These are phyloP conservation scores for Aspidapion aeneum DNA, from an alignment of 2,888 invertebrate genomes.

Conservation along the genomic window DNA sequence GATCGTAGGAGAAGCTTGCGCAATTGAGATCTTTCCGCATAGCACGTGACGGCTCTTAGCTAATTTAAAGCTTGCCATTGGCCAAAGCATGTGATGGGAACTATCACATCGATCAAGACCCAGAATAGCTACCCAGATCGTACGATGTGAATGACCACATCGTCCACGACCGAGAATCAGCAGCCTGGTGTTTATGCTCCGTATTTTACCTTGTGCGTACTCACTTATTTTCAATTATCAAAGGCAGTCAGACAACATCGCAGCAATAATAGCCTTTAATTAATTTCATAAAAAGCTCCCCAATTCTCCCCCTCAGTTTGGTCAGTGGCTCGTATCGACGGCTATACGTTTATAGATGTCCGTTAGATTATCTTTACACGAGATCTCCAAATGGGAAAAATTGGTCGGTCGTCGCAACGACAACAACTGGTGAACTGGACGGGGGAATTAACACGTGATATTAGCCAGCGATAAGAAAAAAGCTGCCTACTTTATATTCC, in stretches of 20 bases:
- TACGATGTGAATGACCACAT: no score
- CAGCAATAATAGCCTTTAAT: background rate
- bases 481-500: conserved; percentile 22
- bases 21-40: no score
- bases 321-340: background rate
- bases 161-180: no score
- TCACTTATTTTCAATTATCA: no score
- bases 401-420: conserved; percentile 17
- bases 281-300: background rate
- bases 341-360: conserved; percentile 24
- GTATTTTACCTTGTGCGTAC: no score
- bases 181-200: no score
- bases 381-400: conserved; percentile 28
- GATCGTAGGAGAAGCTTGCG: no score
- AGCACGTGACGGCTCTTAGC: no score
- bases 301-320: background rate
- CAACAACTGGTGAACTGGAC: background rate
- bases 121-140: no score
- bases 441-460: conserved; percentile 24
- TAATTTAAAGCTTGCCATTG: no score
- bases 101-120: no score
- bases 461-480: conserved; percentile 22
- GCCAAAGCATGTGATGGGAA: no score
- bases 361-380: conserved; percentile 29
- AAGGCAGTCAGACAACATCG: background rate